These are phyloP conservation scores for Hucho hucho DNA, from an alignment of 2,113 vertebrate species.

Conservation along the genomic window DNA sequence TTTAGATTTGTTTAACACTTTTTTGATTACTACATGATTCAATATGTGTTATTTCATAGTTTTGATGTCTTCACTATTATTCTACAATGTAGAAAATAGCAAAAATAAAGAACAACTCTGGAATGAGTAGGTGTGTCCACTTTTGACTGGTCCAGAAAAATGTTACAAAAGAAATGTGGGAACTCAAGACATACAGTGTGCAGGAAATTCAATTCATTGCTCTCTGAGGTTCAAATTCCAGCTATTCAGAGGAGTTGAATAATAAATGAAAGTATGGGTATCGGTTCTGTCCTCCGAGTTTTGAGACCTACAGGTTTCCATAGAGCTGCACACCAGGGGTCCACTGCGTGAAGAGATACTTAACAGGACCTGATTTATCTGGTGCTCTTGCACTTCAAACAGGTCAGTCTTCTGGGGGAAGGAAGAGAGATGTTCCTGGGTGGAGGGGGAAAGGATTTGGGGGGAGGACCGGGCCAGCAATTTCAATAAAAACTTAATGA, in stretches of 20 bases:
- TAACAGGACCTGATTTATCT: conserved; percentile 7
- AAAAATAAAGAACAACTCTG: too few relatives aligned
- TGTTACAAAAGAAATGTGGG: conserved; percentile 41
- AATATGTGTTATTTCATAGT: too few relatives aligned
- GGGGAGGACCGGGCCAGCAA: neutral
- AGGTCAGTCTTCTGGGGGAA: neutral
- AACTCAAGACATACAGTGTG: conserved; percentile 24
- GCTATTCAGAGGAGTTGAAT: conserved; percentile 30
- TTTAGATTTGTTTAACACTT: too few relatives aligned
- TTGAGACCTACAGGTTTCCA: conserved; percentile 21
- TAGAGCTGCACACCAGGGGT: conserved; percentile 3
- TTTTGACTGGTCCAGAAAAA: neutral
- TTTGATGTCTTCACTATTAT: too few relatives aligned
- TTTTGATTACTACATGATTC: too few relatives aligned
- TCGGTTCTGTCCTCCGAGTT: conserved; percentile 24
- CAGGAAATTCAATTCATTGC: conserved; percentile 37
- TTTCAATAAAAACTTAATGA: conserved; percentile 18
- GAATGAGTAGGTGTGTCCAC: too few relatives aligned
- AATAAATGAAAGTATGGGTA: conserved; percentile 1
- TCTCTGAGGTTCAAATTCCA: conserved; percentile 26
- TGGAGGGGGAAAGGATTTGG: neutral
- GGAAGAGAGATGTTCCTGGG: neutral
- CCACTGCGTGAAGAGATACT: neutral
- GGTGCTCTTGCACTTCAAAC: conserved; percentile 3
- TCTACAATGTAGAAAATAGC: too few relatives aligned